Conservation (phyloP, 2,888 invertebrate species). For the Lysandra coridon region DNA sequence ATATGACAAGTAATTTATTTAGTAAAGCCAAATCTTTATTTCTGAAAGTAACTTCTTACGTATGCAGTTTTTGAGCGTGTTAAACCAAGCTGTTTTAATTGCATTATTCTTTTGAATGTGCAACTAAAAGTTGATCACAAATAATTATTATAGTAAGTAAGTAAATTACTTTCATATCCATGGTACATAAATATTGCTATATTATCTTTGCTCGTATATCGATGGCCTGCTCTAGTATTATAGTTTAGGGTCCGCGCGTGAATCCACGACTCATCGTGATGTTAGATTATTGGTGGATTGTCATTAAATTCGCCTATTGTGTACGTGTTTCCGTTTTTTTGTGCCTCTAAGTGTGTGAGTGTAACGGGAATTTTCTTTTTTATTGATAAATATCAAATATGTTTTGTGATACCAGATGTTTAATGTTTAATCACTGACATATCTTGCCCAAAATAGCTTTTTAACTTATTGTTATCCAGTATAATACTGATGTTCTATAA, state of each 20-base stretch:
- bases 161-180: too few relatives aligned
- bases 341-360: constrained; percentile 25
- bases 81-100: too few relatives aligned
- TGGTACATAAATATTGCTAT: neutral
- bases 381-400: neutral
- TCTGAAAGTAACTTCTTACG: too few relatives aligned
- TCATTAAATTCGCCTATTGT: constrained; percentile 47
- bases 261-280: constrained; percentile 47
- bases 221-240: neutral
- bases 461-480: too few relatives aligned
- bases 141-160: too few relatives aligned
- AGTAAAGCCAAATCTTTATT: too few relatives aligned
- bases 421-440: neutral
- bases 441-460: too few relatives aligned
- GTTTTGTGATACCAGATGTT: constrained; percentile 16
- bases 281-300: constrained; percentile 59
- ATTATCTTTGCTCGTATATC: neutral
- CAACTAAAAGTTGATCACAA: too few relatives aligned
- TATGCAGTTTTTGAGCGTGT: too few relatives aligned
- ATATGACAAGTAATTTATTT: too few relatives aligned
- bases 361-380: constrained; percentile 4
- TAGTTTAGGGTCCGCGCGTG: constrained; percentile 13
- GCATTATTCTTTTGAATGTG: too few relatives aligned
- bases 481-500: too few relatives aligned
- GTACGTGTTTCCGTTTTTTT: constrained; percentile 42